Percentiles rank a stretch among this genome's conserved stretches.
Evolutionary conservation across 2,797 vertebrate genomes (phyloP).

Genomic region (Erethizon dorsatum): DNA sequence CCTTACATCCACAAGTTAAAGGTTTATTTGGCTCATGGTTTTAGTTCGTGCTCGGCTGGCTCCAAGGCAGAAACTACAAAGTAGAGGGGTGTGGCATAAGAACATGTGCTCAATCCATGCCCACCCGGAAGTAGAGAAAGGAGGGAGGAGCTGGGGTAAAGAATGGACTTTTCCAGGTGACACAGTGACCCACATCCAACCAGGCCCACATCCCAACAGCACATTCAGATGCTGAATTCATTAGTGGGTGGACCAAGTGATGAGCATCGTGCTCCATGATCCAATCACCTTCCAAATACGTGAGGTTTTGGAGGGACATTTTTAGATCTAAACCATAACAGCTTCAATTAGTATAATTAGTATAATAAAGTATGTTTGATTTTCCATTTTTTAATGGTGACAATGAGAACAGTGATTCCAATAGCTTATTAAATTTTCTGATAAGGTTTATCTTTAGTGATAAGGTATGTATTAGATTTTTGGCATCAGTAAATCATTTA

Average conservation of each 20-base stretch:
- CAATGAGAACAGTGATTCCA: background rate
- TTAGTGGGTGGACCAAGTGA: no score
- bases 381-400: slow-evolving; percentile 16
- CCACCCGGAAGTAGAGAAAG: background rate
- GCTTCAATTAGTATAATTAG: slow-evolving; percentile 32
- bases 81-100: background rate
- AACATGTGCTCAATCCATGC: background rate
- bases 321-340: background rate
- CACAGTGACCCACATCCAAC: background rate
- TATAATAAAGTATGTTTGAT: slow-evolving; percentile 10
- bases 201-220: background rate
- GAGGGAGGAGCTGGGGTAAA: background rate
- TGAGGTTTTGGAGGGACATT: background rate
- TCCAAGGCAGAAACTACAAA: background rate
- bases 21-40: background rate
- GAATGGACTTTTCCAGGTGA: background rate
- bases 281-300: background rate
- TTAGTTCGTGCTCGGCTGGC: background rate
- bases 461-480: background rate
- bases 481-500: background rate
- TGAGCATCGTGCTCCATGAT: background rate
- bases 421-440: background rate
- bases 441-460: background rate
- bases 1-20: background rate
- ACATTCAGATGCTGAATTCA: background rate